Evolutionary conservation across 2,888 invertebrate species (phyloP), one percentile per base, ranked within the genome.

Genomic region (Phyllotreta striolata): DNA sequence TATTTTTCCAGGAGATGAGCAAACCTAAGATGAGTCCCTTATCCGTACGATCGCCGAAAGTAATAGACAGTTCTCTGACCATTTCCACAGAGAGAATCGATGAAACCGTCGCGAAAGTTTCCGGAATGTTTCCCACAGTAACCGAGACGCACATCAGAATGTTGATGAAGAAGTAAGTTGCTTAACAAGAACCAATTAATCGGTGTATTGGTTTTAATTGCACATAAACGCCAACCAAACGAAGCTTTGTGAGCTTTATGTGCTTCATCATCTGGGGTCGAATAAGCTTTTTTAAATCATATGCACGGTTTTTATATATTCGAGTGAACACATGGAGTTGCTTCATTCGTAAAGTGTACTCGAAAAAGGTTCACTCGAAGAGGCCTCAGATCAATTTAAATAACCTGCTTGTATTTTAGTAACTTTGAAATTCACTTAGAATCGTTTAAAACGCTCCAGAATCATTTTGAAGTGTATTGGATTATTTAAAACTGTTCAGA

Each of bases 71-170:
- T 71, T 76, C 74, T 62, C 73, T 73, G 3, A 66, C 69, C 5
- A 44, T 56, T 7, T 56, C 57, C 38, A 40, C 66, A 35, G 83
- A 85, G 6, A 91, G 92, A 68, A 87, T 88, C 0, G 92, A 93
- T 72, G 87, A 89, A 6, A 85, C 91, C 62, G 91, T 93, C 9
- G 84, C 88, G 43, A 93, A 92, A 81, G 92, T 94, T 73, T 89
- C 91, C 74, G 89, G 92, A 49, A 91, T 95, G 89, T 95, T 96
- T 79, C 95, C 95, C 1, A 95, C 95, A 6, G 95, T 94, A 57
- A 89, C 91, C 65, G 95, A 95, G 76, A 91, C 91, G 34, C 95
- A 95, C 78, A 94, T 95, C 77, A 89, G 91, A 74, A 86, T 94
- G 71, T 84, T 95, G 70, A 82, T 95, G 58, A 93, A 93, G 81